Conservation (phyloP, 2,888 invertebrate species). For the Uropetala carovei region DNA sequence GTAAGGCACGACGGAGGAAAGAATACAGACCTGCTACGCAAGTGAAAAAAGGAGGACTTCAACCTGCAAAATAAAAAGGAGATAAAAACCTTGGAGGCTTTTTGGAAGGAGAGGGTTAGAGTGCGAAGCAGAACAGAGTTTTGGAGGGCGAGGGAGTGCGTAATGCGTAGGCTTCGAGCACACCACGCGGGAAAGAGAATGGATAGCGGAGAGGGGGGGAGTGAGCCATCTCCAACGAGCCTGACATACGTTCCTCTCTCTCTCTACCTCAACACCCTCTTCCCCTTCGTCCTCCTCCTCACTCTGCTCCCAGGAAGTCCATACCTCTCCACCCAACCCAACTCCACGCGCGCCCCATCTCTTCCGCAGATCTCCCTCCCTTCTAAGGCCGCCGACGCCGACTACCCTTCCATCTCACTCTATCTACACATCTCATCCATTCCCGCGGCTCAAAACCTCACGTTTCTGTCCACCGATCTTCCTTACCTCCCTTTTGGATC, state of each 20-base stretch:
- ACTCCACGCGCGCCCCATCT: slow-evolving; percentile 40
- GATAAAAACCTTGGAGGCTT: no score
- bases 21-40: no score
- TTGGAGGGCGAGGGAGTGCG: no score
- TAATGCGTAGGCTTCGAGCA: neutral
- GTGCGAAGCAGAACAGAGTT: no score
- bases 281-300: neutral
- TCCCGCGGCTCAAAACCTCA: no score
- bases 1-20: no score
- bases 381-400: neutral
- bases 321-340: neutral
- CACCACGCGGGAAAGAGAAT: neutral
- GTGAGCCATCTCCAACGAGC: neutral
- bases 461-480: neutral
- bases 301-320: neutral
- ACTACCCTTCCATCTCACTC: slow-evolving; percentile 41
- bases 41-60: no score
- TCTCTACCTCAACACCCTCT: neutral
- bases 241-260: slow-evolving; percentile 15
- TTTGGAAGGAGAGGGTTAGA: no score
- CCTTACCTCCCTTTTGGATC: slow-evolving; percentile 2
- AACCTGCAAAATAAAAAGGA: no score
- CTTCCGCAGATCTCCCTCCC: slow-evolving; percentile 26
- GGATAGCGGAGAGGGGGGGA: neutral
- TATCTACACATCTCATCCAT: neutral